These are phyloP conservation scores for Suillia variegata DNA, from an alignment of 2,888 invertebrate species.

Conservation along the genomic window DNA sequence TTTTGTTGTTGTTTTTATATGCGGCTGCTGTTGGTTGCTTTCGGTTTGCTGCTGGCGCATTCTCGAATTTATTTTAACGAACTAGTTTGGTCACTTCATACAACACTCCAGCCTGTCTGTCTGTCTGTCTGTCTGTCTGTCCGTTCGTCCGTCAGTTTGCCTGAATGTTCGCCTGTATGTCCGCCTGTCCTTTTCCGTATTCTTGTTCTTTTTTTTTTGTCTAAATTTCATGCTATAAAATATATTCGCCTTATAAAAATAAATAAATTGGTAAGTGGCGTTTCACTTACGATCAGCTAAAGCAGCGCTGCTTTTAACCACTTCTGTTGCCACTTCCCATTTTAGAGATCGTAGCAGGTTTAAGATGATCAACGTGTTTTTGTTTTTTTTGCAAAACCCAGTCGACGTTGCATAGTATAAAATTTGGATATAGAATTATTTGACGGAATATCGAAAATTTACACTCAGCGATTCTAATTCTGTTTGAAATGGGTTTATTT, in stretches of 20 bases:
- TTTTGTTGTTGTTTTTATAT: constrained; percentile 18
- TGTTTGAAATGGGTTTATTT: too few species aligned
- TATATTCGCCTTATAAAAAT: constrained; percentile 52
- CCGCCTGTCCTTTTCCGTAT: constrained; percentile 2
- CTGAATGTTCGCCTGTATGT: constrained; percentile 28
- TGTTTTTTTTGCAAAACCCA: too few species aligned
- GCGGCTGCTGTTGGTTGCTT: constrained; percentile 10
- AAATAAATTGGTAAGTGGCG: constrained; percentile 54
- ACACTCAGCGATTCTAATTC: too few species aligned
- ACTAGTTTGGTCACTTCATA: constrained; percentile 56
- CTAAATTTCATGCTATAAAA: constrained; percentile 46
- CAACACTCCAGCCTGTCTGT: constrained; percentile 41
- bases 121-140: constrained; percentile 14
- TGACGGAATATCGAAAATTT: too few species aligned
- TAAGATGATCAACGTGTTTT: neutral
- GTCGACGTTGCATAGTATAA: too few species aligned
- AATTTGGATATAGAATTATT: too few species aligned
- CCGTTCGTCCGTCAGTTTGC: too few species aligned
- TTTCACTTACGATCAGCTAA: constrained; percentile 43
- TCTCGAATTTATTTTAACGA: constrained; percentile 56
- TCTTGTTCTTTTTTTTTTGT: constrained; percentile 6
- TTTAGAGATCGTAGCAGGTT: neutral
- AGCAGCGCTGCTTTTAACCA: neutral
- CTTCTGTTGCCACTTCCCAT: neutral
- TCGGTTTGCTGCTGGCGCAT: constrained; percentile 15